phyloP scores from a whole-genome alignment of 2,113 vertebrate genomes.

The Eubucco bourcierii region DNA sequence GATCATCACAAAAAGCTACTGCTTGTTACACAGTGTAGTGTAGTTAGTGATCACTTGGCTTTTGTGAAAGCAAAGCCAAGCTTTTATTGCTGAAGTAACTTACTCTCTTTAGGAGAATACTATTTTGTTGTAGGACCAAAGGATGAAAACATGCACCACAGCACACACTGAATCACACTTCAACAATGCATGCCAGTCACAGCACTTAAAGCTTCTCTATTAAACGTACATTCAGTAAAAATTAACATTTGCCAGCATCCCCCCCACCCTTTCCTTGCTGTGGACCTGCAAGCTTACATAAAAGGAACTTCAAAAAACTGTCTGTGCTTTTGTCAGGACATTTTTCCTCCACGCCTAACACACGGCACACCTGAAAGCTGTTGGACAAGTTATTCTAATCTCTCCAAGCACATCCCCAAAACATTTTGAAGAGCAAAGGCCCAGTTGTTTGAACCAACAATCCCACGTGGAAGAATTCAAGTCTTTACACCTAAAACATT shows the following conservation, averaged over 20 bases:
- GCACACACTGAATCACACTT: slow-evolving; percentile 3
- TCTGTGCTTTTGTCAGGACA: slow-evolving; percentile 46
- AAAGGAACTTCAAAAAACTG: slow-evolving; percentile 56
- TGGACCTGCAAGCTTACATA: slow-evolving; percentile 7
- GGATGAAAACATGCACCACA: neutral
- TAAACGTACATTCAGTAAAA: neutral
- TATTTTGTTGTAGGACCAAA: neutral
- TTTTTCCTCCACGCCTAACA: slow-evolving; percentile 45
- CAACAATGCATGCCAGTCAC: neutral
- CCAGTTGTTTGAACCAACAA: neutral
- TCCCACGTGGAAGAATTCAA: neutral
- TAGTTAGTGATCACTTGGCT: slow-evolving; percentile 2
- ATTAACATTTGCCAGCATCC: neutral
- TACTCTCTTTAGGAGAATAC: slow-evolving; percentile 25
- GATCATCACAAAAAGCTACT: neutral
- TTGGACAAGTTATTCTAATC: slow-evolving; percentile 57
- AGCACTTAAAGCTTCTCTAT: neutral
- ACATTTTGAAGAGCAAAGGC: neutral
- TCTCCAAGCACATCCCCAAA: slow-evolving; percentile 26
- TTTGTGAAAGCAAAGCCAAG: slow-evolving; percentile 3
- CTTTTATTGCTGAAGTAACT: slow-evolving; percentile 7
- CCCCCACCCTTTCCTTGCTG: neutral
- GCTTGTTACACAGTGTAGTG: neutral
- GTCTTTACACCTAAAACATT: neutral
- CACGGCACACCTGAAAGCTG: slow-evolving; percentile 53